Evolutionary conservation across 1,140 invertebrate genomes (phyloP), one percentile per base, ranked within the genome.

Genomic region (Holcopasites calliopsidis): DNA sequence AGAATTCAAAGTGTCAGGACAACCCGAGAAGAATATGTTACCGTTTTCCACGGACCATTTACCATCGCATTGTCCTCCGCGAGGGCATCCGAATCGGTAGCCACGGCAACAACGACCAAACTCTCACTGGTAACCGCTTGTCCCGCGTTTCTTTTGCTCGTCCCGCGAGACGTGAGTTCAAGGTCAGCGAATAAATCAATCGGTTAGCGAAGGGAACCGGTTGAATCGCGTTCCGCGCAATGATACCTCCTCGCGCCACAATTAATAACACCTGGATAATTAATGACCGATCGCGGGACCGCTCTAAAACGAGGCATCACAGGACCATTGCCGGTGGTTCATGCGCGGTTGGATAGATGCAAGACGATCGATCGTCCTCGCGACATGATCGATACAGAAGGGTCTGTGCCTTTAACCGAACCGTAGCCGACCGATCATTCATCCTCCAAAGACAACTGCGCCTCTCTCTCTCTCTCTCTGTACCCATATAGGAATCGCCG

Each of bases 51-150:
- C n/a, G n/a, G n/a, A n/a, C n/a, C n/a, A n/a, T n/a, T 26, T 38
- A 44, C 6, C 10, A 21, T 5, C 10, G 4, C 0, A 8, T 18
- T 58, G 52, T 50, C 71, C 57, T 49, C 61, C 40, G 49, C 18
- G 42, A 21, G 18, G 35, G 38, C 49, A 50, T 70, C 64, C 75
- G 33, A 57, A 40, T 55, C 71, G 73, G 90, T 91, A 86, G 88
- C 81, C 88, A 88, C 73, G 88, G 88, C 85, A 89, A 90, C 88
- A 91, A 91, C 86, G 89, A 91, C 77, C 88, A 90, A 91, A 90
- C 90, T 86, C n/a, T n/a, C 81, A 40, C 60, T 38, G 33, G 35
- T 44, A 62, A 52, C 66, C 40, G 35, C 49, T 50, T 64, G 40
- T 68, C 16, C 72, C 23, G 38, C 47, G 72, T 33, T 84, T 73